Evolutionary conservation across 1,140 invertebrate species (phyloP), one percentile per base, ranked within the genome.

Genomic region (Brachionus asplanchnoidis): DNA sequence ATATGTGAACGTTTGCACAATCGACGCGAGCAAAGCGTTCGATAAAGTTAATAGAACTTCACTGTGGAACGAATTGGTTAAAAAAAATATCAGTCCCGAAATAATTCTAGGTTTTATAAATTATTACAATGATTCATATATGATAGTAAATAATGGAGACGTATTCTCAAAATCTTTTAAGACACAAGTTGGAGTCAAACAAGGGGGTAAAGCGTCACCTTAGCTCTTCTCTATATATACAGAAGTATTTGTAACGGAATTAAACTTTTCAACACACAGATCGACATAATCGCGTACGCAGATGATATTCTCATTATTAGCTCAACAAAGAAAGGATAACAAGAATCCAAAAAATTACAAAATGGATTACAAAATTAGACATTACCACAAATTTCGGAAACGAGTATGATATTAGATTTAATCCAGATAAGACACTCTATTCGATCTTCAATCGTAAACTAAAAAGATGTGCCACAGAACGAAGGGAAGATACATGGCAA

Each of bases 11-110:
- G 14, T 28, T 9, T 68, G 65, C 28, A 14, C 68, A 11, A 73
- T 73, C 1, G 68, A 73, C 32, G 68, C 68, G 8, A 73, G 68
- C 28, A 73, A 73, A 73, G 68, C 68, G 28, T 68, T 68, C 65
- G 68, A 73, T 26, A 73, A 73, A 42, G 68, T 73, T 40, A 73
- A 40, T 36, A 32, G 68, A 42, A 42, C 36, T n/a, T 23, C 12
- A 73, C 36, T 73, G 7, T 73, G 68, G 68, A 73, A 73, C 32
- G 32, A 73, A 42, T 42, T 73, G 36, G 40, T 73, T n/a, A 40
- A 40, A 40, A 40, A 40, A 73, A 73, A 28, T 40, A 40, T 73
- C 9, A 73, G 36, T 36, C 32, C 68, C 14, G 14, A 73, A 14
- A 40, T 20, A 40, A 73, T 73, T 40, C 11, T 73, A 40, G 23